Evolutionary conservation across 2,113 vertebrate species (phyloP).

Genomic region (Monopterus albus): DNA sequence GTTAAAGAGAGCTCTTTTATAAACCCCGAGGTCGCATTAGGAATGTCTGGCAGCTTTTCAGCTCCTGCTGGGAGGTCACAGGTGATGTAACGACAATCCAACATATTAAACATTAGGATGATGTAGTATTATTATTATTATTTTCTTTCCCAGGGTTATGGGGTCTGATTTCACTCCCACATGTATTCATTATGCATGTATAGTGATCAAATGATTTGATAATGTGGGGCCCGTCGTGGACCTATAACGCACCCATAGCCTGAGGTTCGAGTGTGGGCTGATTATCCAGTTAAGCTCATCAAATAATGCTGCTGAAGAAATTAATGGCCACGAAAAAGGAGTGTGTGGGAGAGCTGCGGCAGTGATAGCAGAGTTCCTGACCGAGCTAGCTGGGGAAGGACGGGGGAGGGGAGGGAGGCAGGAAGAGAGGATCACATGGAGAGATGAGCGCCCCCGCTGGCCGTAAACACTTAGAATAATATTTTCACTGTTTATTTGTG

Average conservation of each 20-base stretch:
- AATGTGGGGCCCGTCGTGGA: conserved; percentile 47
- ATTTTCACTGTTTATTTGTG: background rate
- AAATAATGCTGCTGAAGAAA: conserved; percentile 72
- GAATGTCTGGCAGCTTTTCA: conserved; percentile 6
- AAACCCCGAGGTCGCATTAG: conserved; percentile 33
- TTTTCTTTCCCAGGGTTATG: conserved; percentile 54
- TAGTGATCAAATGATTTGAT: conserved; percentile 75
- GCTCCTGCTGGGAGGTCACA: conserved; percentile 44
- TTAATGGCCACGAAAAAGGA: conserved; percentile 52
- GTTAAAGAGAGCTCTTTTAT: background rate
- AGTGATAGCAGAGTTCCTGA: conserved; percentile 17
- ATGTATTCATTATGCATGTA: conserved; percentile 73
- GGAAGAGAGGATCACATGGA: background rate
- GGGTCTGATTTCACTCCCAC: conserved; percentile 57
- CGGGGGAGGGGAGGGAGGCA: conserved; percentile 12
- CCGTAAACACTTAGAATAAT: background rate
- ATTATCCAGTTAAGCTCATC: conserved; percentile 76
- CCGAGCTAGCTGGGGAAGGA: conserved; percentile 58
- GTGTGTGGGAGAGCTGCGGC: conserved; percentile 38
- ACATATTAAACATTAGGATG: conserved; percentile 47
- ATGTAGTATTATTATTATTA: conserved; percentile 61
- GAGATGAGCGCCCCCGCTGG: conserved; percentile 62
- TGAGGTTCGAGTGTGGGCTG: conserved; percentile 63
- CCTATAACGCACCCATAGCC: conserved; percentile 58
- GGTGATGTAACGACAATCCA: conserved; percentile 58